Evolutionary conservation across 2,797 vertebrate genomes (phyloP).

Genomic region (Falco peregrinus): DNA sequence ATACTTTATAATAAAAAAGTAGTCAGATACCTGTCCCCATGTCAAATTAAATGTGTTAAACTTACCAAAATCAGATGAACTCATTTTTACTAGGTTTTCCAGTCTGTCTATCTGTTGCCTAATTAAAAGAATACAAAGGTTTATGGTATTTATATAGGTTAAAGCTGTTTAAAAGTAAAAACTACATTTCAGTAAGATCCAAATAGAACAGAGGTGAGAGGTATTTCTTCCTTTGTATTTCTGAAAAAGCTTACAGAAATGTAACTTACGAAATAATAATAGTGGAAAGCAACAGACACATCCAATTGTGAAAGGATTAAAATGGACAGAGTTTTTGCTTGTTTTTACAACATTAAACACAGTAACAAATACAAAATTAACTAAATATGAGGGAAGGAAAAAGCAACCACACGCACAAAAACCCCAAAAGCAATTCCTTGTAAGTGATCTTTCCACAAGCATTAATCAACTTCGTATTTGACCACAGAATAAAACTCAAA

Average conservation of each 20-base stretch:
- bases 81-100: constrained; percentile 84
- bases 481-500: neutral
- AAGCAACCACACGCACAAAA: neutral
- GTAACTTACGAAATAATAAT: neutral
- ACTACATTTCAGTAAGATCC: neutral
- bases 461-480: neutral
- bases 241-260: neutral
- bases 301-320: neutral
- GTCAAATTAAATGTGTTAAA: constrained; percentile 12
- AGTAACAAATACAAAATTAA: neutral
- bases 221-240: neutral
- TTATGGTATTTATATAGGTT: neutral
- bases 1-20: neutral
- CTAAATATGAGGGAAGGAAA: neutral
- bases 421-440: accelerated
- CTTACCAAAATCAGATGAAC: constrained; percentile 93
- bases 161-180: neutral
- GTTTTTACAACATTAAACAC: neutral
- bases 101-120: constrained; percentile 89
- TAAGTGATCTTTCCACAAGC: neutral
- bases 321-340: neutral
- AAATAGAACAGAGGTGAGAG: neutral
- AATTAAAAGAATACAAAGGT: constrained; percentile 63
- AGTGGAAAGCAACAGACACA: neutral
- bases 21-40: neutral